phyloP scores from a whole-genome alignment of 2,113 vertebrate species.

The Rhea pennata region DNA sequence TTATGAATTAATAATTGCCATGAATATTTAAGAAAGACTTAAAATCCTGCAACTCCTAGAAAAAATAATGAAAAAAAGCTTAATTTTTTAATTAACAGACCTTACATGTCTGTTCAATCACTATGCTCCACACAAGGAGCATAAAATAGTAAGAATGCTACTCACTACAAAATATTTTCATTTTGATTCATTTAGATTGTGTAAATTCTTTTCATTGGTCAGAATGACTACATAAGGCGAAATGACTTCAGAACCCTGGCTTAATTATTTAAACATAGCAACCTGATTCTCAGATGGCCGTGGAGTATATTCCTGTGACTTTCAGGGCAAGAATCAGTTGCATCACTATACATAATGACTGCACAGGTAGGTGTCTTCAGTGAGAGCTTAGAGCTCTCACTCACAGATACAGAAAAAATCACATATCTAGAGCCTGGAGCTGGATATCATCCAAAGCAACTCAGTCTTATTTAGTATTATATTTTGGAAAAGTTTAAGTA shows the following conservation, averaged over 20 bases:
- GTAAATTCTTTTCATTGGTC: background rate
- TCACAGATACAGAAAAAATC: background rate
- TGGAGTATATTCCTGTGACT: background rate
- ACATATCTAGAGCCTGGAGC: background rate
- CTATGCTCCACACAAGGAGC: background rate
- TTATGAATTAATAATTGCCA: background rate
- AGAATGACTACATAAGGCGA: background rate
- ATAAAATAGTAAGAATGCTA: background rate
- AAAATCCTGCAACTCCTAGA: background rate
- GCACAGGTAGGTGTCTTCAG: background rate
- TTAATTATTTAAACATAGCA: background rate
- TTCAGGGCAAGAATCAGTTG: background rate
- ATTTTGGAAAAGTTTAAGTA: background rate
- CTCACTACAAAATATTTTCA: background rate
- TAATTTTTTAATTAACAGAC: background rate
- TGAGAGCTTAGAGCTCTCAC: background rate
- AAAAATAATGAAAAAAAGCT: background rate
- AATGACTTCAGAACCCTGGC: background rate
- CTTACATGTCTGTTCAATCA: background rate
- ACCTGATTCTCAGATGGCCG: background rate
- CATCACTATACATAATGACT: background rate
- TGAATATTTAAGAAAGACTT: background rate
- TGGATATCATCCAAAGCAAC: background rate
- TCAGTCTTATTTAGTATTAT: background rate
- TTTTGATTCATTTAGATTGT: background rate